These are phyloP conservation scores for Ophonus ardosiacus DNA, from an alignment of 2,888 invertebrate genomes.

Conservation along the genomic window DNA sequence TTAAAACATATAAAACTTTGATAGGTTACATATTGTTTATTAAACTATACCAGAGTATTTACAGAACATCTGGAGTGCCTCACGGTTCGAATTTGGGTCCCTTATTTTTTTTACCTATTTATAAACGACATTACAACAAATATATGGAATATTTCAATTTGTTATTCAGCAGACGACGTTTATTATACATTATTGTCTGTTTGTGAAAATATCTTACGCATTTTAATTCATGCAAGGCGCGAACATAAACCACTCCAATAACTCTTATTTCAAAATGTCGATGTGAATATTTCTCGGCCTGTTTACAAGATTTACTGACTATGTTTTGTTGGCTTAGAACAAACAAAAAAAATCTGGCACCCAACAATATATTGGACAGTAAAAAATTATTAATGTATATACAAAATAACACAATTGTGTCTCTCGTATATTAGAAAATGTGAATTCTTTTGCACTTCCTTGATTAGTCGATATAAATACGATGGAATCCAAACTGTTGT, in stretches of 20 bases:
- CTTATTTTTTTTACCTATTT: no score
- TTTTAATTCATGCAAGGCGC: constrained; percentile 11
- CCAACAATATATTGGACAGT: constrained; percentile 27
- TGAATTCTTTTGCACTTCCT: constrained; percentile 15
- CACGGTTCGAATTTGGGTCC: no score
- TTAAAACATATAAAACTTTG: no score
- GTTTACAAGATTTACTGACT: constrained; percentile 40
- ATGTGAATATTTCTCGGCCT: constrained; percentile 30
- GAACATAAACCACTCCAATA: constrained; percentile 24
- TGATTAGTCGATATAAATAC: constrained; percentile 10
- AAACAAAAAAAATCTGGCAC: constrained; percentile 42
- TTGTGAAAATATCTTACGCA: not conserved
- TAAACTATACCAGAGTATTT: no score
- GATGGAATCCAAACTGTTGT: constrained; percentile 7
- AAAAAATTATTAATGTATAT: constrained; percentile 46
- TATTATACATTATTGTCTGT: no score
- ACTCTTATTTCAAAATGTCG: constrained; percentile 45
- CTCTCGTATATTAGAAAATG: constrained; percentile 10
- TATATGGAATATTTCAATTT: no score
- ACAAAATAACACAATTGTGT: constrained; percentile 41
- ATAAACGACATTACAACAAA: no score
- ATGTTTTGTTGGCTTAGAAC: constrained; percentile 52
- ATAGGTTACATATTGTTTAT: no score
- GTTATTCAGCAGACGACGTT: no score
- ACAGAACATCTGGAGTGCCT: no score